Conservation (phyloP, 2,113 vertebrate species). For the Anthoscopus minutus region DNA sequence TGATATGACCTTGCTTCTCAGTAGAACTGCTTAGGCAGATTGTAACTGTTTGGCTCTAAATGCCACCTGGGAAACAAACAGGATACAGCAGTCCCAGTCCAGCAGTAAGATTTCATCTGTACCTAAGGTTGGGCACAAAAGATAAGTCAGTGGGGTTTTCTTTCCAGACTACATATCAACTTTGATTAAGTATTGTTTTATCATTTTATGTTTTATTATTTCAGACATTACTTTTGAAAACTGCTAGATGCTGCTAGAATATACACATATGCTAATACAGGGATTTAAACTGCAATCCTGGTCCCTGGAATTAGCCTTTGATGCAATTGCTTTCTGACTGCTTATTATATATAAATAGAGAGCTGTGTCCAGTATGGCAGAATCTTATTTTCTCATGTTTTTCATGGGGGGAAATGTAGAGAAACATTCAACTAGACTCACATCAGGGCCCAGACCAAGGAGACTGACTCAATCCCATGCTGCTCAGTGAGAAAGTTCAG, state of each 20-base stretch:
- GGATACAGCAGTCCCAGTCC: not conserved
- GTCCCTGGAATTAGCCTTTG: not conserved
- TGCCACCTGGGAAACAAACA: not conserved
- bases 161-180: not conserved
- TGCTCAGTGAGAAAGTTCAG: not conserved
- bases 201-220: not conserved
- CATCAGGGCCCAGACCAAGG: not conserved
- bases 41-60: not conserved
- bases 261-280: not conserved
- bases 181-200: not conserved
- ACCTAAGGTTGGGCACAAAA: not conserved
- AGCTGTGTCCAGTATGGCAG: not conserved
- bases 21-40: not conserved
- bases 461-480: rapidly evolving
- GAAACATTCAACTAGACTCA: not conserved
- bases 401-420: rapidly evolving
- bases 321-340: not conserved
- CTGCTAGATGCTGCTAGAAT: constrained; percentile 31
- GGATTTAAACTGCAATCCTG: not conserved
- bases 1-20: not conserved
- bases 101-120: not conserved
- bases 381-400: not conserved
- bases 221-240: not conserved
- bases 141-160: not conserved
- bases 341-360: not conserved